phyloP scores from a whole-genome alignment of 30 jellyfish, hydroid and myxozoan species.

The Hydra vulgaris region DNA sequence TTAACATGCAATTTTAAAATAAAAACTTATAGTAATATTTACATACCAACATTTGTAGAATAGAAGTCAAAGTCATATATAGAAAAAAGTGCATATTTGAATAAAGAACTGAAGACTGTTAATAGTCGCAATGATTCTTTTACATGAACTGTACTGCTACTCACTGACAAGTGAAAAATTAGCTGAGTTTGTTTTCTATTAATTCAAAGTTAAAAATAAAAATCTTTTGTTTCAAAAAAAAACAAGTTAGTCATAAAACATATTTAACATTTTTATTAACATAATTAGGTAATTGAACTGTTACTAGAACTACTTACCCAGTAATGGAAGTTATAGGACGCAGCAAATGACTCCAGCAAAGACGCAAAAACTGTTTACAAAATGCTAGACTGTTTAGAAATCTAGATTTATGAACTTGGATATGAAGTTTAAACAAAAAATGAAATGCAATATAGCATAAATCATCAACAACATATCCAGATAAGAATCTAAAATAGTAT shows the following conservation, averaged over 20 bases:
- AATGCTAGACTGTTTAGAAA: conserved; percentile 58
- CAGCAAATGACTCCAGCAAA: conserved; percentile 39
- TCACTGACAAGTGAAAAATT: neutral
- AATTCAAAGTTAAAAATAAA: neutral
- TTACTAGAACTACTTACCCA: conserved; percentile 6
- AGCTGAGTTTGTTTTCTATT: neutral
- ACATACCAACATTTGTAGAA: conserved; percentile 37
- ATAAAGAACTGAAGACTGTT: conserved; percentile 36
- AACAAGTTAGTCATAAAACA: no score
- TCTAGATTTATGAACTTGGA: conserved; percentile 24
- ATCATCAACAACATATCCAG: neutral
- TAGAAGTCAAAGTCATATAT: conserved; percentile 69
- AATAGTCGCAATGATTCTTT: conserved; percentile 27
- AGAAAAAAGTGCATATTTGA: conserved; percentile 70
- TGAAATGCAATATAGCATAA: conserved; percentile 13
- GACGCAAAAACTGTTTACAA: conserved; percentile 36
- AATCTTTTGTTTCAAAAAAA: neutral
- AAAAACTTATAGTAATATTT: neutral
- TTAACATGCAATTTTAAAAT: neutral
- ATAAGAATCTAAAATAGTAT: neutral
- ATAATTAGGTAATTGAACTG: neutral
- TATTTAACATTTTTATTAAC: no score
- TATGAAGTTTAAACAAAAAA: neutral
- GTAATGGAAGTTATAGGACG: conserved; percentile 15
- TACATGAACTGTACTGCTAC: neutral